Conservation (phyloP, 1,140 invertebrate genomes). For the Ericerus pela region DNA sequence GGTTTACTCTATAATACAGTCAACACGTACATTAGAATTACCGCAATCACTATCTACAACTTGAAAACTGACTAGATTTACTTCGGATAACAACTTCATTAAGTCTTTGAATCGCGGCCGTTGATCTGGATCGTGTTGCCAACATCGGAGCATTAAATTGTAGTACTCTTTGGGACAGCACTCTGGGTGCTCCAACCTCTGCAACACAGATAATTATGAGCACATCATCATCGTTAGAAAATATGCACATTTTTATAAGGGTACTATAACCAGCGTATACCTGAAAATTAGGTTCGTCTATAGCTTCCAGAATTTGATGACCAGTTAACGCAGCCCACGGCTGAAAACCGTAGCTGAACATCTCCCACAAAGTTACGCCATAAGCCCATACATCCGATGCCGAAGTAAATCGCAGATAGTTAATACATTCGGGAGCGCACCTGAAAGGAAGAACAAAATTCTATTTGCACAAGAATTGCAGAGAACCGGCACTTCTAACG, state of each 20-base stretch:
- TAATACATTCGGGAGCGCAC: conserved; percentile 96
- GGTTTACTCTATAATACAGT: conserved; percentile 59
- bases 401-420: conserved; percentile 87
- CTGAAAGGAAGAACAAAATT: conserved; percentile 29
- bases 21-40: no score
- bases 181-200: conserved; percentile 80
- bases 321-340: conserved; percentile 93
- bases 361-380: conserved; percentile 96
- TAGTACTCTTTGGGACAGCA: conserved; percentile 92
- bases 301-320: conserved; percentile 87
- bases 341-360: conserved; percentile 96
- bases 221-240: not conserved
- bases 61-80: conserved; percentile 31
- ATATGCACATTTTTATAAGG: not conserved
- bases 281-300: conserved; percentile 80
- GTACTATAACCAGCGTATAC: conserved; percentile 29
- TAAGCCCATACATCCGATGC: conserved; percentile 96
- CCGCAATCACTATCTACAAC: no score
- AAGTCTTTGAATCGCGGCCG: conserved; percentile 84
- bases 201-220: conserved; percentile 24
- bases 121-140: conserved; percentile 79
- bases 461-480: conserved; percentile 1
- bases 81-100: conserved; percentile 57
- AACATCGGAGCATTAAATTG: conserved; percentile 83
- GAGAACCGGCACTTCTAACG: no score